These are phyloP conservation scores for Malurus alboscapulatus DNA, from an alignment of 2,113 vertebrate genomes.

Conservation along the genomic window DNA sequence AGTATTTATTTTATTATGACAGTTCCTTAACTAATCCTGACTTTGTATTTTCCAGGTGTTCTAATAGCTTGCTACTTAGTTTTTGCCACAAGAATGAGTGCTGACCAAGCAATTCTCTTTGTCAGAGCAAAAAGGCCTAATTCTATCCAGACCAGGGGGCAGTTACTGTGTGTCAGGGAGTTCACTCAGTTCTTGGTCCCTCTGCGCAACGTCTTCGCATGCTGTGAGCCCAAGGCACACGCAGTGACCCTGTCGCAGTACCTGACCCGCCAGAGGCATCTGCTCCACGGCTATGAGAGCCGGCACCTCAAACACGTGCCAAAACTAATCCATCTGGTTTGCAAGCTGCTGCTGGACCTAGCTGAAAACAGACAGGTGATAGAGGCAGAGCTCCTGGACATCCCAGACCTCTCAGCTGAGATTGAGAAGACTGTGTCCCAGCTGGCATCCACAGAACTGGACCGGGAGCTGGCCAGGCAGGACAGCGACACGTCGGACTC, in stretches of 20 bases:
- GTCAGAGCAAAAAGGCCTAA: constrained; percentile 93
- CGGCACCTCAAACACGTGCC: constrained; percentile 91
- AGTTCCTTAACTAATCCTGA: background rate
- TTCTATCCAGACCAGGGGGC: constrained; percentile 94
- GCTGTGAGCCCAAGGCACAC: constrained; percentile 83
- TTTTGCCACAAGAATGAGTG: constrained; percentile 93
- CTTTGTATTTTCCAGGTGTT: constrained; percentile 79
- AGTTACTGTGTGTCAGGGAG: constrained; percentile 90
- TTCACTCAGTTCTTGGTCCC: constrained; percentile 94
- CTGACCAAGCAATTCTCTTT: constrained; percentile 94
- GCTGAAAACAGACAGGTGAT: constrained; percentile 85
- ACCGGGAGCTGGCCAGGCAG: constrained; percentile 80
- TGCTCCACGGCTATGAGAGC: constrained; percentile 95
- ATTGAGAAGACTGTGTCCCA: constrained; percentile 90
- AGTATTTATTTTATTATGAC: background rate
- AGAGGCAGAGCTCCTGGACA: constrained; percentile 73
- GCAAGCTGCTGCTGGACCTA: constrained; percentile 85
- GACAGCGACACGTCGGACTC: constrained; percentile 69
- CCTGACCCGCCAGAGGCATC: constrained; percentile 90
- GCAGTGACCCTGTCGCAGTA: constrained; percentile 89
- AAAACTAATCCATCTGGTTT: constrained; percentile 89
- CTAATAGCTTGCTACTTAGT: constrained; percentile 94
- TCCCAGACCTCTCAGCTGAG: constrained; percentile 86
- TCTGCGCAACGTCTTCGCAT: constrained; percentile 86
- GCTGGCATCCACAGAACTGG: constrained; percentile 78